Conservation (phyloP, 1,140 invertebrate species). For the Drosophila lini region DNA sequence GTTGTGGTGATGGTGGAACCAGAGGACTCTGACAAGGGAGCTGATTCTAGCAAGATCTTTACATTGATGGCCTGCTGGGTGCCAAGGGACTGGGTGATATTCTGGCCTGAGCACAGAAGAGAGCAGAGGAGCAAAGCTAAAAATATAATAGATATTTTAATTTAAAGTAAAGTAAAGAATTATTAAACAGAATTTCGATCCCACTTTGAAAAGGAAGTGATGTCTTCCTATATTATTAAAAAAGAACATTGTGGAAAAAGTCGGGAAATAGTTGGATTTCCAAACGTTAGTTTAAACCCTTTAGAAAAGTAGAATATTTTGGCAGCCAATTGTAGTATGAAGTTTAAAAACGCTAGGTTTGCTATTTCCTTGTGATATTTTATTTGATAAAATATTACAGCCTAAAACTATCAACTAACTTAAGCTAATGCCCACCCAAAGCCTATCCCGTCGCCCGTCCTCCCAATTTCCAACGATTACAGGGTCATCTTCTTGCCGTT, state of each 20-base stretch:
- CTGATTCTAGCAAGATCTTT: slow-evolving; percentile 17
- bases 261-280: not conserved
- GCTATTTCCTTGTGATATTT: slow-evolving; percentile 58
- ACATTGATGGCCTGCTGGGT: slow-evolving; percentile 9
- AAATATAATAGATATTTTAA: not conserved
- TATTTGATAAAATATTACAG: slow-evolving; percentile 76
- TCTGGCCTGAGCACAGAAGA: slow-evolving; percentile 21
- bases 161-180: too few species aligned
- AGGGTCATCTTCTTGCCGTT: slow-evolving; percentile 57
- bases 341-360: not conserved
- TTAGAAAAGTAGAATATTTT: not conserved
- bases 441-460: not conserved
- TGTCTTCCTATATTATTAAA: not conserved
- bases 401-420: slow-evolving; percentile 43
- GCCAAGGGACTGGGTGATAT: slow-evolving; percentile 1
- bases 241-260: not conserved
- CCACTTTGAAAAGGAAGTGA: too few species aligned
- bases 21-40: not conserved
- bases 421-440: slow-evolving; percentile 43
- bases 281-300: not conserved
- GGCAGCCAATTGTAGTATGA: not conserved
- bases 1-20: not conserved
- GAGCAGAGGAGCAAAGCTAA: slow-evolving; percentile 40
- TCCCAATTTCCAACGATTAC: slow-evolving; percentile 4
- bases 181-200: too few species aligned